Percentiles rank a stretch among this genome's conserved stretches.
phyloP scores from a whole-genome alignment of 92 coral and sea anemone genomes.

The Muricea muricata region DNA sequence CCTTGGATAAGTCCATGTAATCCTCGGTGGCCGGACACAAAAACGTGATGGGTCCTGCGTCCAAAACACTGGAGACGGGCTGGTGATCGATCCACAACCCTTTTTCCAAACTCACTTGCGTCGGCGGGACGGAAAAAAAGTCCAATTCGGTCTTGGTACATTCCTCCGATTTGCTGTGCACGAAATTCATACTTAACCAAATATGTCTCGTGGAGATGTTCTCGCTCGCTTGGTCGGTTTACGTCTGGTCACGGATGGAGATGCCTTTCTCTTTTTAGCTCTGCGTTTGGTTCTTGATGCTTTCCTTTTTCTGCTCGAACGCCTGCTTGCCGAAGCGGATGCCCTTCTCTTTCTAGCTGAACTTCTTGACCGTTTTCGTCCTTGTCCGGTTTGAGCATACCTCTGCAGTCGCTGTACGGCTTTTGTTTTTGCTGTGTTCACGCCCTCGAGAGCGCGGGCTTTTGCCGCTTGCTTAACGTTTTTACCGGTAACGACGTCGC shows the following conservation, averaged over 20 bases:
- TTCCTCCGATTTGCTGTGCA: neutral
- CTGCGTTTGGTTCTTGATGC: too few species aligned
- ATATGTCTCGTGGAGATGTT: slow-evolving; percentile 24
- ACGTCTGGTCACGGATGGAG: slow-evolving; percentile 9
- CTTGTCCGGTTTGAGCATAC: slow-evolving; percentile 6
- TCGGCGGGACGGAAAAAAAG: neutral
- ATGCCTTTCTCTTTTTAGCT: slow-evolving; percentile 50
- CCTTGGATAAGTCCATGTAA: neutral
- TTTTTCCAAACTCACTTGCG: too few species aligned
- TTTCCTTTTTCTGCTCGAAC: too few species aligned
- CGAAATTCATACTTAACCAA: neutral
- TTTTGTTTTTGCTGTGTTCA: neutral
- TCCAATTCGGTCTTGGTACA: neutral
- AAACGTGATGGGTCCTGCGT: neutral
- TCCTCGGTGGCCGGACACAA: neutral
- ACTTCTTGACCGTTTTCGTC: neutral
- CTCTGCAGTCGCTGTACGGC: neutral
- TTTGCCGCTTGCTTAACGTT: neutral
- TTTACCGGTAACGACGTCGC: slow-evolving; percentile 25
- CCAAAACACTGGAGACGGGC: neutral
- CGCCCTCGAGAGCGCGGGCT: slow-evolving; percentile 1
- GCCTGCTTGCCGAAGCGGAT: too few species aligned
- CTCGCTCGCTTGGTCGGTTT: neutral
- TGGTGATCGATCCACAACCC: neutral
- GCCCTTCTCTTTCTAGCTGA: too few species aligned